Percentiles rank a stretch among this genome's conserved stretches.
Conservation (phyloP, 2,888 invertebrate genomes). For the Agrotis ipsilon region DNA sequence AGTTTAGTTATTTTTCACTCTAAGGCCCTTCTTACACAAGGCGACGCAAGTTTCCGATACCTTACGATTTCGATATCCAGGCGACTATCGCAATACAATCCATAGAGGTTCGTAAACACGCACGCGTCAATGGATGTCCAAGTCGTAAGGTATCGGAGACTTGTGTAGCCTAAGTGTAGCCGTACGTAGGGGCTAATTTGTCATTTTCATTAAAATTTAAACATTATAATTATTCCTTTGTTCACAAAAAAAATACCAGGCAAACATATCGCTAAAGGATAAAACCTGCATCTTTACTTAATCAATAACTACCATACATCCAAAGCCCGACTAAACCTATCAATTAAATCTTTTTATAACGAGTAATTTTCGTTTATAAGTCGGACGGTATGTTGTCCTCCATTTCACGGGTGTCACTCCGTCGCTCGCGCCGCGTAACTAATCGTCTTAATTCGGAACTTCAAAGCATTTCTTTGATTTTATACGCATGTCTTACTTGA, state of each 20-base stretch:
- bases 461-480: constrained; percentile 63
- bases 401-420: constrained; percentile 73
- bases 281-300: background rate
- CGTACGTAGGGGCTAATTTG: no score
- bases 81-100: no score
- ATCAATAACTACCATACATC: background rate
- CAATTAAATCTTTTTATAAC: constrained; percentile 6
- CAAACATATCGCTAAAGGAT: constrained; percentile 18
- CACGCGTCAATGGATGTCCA: no score
- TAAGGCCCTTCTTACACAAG: no score
- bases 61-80: no score
- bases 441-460: constrained; percentile 63
- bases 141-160: no score
- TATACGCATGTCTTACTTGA: constrained; percentile 53
- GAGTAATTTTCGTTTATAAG: constrained; percentile 10
- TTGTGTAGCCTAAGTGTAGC: no score
- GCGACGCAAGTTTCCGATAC: no score
- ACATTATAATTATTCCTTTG: no score
- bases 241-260: constrained; percentile 32
- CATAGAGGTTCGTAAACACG: no score
- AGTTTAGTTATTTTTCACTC: no score
- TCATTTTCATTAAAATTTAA: no score
- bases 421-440: constrained; percentile 55
- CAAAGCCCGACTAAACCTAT: background rate
- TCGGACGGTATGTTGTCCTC: constrained; percentile 51